Percentiles rank a stretch among this genome's conserved stretches.
Evolutionary conservation across 2,888 invertebrate genomes (phyloP).

Genomic region (Rhodophaea formosa): DNA sequence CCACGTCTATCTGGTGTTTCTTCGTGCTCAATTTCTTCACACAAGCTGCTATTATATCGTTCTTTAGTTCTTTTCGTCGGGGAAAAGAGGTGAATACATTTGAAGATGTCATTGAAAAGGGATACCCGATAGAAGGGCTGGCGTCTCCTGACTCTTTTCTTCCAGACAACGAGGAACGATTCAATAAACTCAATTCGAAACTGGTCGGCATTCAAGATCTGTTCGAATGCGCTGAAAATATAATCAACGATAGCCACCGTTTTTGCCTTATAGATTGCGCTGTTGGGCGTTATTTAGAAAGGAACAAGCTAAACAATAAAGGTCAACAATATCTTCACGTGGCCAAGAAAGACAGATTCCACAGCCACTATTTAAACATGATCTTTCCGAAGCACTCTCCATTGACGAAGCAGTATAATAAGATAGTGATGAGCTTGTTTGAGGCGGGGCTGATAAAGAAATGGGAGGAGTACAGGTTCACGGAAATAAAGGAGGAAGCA

Average conservation of each 20-base stretch:
- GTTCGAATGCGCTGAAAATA: conserved; percentile 49
- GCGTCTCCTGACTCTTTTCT: conserved; percentile 68
- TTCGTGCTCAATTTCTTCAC: conserved; percentile 66
- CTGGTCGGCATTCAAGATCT: conserved; percentile 48
- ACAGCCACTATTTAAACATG: conserved; percentile 63
- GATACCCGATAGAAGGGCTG: conserved; percentile 64
- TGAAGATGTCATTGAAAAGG: conserved; percentile 64
- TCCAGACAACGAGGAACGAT: conserved; percentile 60
- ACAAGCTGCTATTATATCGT: conserved; percentile 69
- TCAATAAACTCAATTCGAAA: conserved; percentile 55
- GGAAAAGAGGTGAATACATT: conserved; percentile 70
- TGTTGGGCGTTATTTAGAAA: conserved; percentile 55
- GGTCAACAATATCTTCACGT: conserved; percentile 70
- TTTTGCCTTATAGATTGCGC: conserved; percentile 73
- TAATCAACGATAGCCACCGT: conserved; percentile 52
- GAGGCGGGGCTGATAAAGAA: conserved; percentile 68
- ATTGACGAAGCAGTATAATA: conserved; percentile 51
- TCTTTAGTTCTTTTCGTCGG: conserved; percentile 64
- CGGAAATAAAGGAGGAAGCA: conserved; percentile 59
- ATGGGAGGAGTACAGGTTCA: conserved; percentile 68
- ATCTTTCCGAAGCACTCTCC: conserved; percentile 58
- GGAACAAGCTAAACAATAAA: conserved; percentile 55
- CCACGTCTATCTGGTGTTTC: conserved; percentile 62
- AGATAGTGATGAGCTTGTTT: conserved; percentile 50
- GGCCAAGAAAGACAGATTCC: conserved; percentile 59